Evolutionary conservation across 1,140 invertebrate genomes (phyloP), one percentile per base, ranked within the genome.

Genomic region (Drosophila trapezifrons): DNA sequence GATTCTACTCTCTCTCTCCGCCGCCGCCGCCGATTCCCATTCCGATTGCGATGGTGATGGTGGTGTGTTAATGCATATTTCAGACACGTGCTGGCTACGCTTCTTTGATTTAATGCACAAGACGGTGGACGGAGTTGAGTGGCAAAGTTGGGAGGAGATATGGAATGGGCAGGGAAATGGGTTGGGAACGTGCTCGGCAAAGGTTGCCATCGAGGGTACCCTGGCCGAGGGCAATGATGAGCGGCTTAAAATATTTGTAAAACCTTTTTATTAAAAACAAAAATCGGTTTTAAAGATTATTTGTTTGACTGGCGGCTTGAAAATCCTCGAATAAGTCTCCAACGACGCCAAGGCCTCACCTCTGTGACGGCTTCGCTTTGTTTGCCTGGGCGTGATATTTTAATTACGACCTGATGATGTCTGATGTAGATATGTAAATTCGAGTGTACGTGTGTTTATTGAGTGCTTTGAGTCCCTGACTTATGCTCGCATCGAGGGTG

Each of bases 31-130:
- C 25, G 56, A 51, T 67, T 40, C 59, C 65, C 27, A 13, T 42
- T 51, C 59, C 29, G 15, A 49, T 49, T 47, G 22, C 18, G 59
- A 66, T 42, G 78, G 63, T 56, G 64, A 64, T 69, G 72, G 63
- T 51, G 82, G 82, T 86, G 85, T 89, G 84, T 80, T 87, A 87
- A 87, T 87, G 84, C 84, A 87, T 87, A 84, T 87, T 87, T 89
- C 80, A 87, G 84, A 84, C 84, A 87, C 84, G 84, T 87, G 84
- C 84, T 71, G 67, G 80, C 66, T 84, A 87, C 77, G 84, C 80
- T 87, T 87, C 84, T 89, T 80, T 87, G 84, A 87, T 87, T 87
- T 89, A 64, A 78, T 72, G 83, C 57, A 72, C 58, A 64, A 55
- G 38, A 20, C 69, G 74, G 25, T 38, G 45, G 55, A 9, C 32